Conservation (phyloP, 2,888 invertebrate genomes). For the Amiota minor region DNA sequence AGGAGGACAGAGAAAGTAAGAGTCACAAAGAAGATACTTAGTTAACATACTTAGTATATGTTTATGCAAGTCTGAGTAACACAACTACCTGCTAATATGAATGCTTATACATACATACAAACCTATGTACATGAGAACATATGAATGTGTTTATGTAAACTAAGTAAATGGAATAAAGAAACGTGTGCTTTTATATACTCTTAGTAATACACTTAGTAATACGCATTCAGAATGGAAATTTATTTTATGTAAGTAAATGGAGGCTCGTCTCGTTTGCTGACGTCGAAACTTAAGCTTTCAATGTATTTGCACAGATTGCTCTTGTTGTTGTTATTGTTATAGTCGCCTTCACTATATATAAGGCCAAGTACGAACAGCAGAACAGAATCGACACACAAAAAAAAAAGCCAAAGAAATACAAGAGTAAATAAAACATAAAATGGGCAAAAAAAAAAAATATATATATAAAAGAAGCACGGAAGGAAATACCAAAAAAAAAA, state of each 20-base stretch:
- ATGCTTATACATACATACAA: neutral
- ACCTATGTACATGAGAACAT: neutral
- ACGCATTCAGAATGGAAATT: neutral
- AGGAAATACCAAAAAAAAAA: constrained; percentile 9
- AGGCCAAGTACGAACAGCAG: constrained; percentile 13
- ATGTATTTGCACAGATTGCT: neutral
- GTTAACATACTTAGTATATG: too few species aligned
- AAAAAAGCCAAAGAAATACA: neutral
- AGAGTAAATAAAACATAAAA: neutral
- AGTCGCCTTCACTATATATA: constrained; percentile 1
- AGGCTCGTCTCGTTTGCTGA: constrained; percentile 49
- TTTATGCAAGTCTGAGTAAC: too few species aligned
- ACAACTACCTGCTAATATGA: neutral
- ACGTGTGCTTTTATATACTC: constrained; percentile 2
- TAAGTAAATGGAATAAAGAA: neutral
- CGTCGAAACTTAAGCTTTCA: constrained; percentile 34
- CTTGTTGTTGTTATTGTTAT: neutral
- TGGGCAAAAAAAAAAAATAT: neutral
- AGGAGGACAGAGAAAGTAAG: too few species aligned
- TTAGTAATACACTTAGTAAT: constrained; percentile 7
- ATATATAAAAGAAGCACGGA: constrained; percentile 7
- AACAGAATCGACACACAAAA: neutral
- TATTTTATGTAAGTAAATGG: constrained; percentile 29
- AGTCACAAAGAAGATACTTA: too few species aligned
- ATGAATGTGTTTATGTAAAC: constrained; percentile 6